These are phyloP conservation scores for Mesorhabditis spiculigera DNA, from an alignment of 2,888 invertebrate species.

Conservation along the genomic window DNA sequence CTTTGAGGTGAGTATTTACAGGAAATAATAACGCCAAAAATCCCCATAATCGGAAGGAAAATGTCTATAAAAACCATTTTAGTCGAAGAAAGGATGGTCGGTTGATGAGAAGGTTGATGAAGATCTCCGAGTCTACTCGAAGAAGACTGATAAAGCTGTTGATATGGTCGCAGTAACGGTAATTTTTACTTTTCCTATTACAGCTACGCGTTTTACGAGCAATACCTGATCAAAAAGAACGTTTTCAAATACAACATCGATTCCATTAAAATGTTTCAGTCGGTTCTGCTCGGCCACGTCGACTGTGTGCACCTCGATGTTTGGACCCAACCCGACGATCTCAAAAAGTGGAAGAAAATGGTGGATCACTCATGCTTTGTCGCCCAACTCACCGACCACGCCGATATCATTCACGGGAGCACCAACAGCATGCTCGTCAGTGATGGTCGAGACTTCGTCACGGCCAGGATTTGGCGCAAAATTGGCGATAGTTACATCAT, in stretches of 20 bases:
- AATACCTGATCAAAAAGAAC: not conserved
- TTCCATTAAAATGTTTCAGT: not conserved
- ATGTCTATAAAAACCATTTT: not conserved
- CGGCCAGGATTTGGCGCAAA: not conserved
- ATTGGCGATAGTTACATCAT: conserved; percentile 5
- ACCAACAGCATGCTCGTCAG: not conserved
- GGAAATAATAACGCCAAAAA: not conserved
- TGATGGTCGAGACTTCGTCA: not conserved
- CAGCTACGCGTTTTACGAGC: too few relatives aligned
- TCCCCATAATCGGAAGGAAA: not conserved
- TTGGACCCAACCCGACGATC: not conserved
- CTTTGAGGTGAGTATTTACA: not conserved
- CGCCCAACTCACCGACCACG: conserved; percentile 6
- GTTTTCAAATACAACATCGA: not conserved
- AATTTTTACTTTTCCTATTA: too few relatives aligned
- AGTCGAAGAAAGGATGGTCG: not conserved
- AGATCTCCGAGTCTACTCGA: not conserved
- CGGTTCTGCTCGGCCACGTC: not conserved
- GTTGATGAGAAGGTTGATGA: not conserved
- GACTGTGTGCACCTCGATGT: not conserved
- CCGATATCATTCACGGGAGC: not conserved
- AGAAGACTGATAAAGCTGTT: not conserved
- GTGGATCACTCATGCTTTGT: not conserved
- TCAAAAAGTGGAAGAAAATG: not conserved
- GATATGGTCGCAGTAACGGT: not conserved